Evolutionary conservation across 1,140 invertebrate genomes (phyloP), one percentile per base, ranked within the genome.

Genomic region (Saxidomus purpurata): DNA sequence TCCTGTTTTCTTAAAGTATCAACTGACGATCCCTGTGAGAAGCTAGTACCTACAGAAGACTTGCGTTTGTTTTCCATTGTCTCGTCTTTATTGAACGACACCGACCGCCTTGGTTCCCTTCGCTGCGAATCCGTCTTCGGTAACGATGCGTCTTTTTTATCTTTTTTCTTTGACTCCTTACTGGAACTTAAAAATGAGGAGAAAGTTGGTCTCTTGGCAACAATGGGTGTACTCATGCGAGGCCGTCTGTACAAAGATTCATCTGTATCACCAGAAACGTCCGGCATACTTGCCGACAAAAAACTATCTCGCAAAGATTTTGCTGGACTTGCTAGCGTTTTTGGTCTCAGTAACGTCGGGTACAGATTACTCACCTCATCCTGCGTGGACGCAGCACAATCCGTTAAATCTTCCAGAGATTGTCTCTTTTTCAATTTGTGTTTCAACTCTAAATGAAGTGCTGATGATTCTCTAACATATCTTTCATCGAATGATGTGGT

Each of bases 1-100:
- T 91, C 90, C 15, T 89, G 85, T 81, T 91, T 93, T 22, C 84
- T 47, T 82, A 94, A 76, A 19, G 93, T 93, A 38, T 91, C 89
- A 13, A 92, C 80, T 0, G 80, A 67, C 13, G 79, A 76, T 38
- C 89, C 85, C 4, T 80, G 83, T 4, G 69, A 49, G 31, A 87
- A 81, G 43, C 83, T 92, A 22, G 69, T 85, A 13, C 67, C 85
- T 15, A 81, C 69, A 55, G 74, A 55, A 9, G 77, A 34, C 52
- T 82, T 76, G 15, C 52, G 19, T 6, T 40, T 40, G n/a, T 71
- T 85, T 34, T 74, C 47, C 17, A 34, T 25, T 2, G 77, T 81
- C 31, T 28, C 38, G 36, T 76, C 69, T 71, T 88, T 81, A 36
- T 80, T 52, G 34, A 69, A 52, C n/a, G 59, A 79, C 25, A 80